Percentiles rank a stretch among this genome's conserved stretches.
Evolutionary conservation across 1,140 invertebrate species (phyloP).

Genomic region (Rhizoglyphus robini): DNA sequence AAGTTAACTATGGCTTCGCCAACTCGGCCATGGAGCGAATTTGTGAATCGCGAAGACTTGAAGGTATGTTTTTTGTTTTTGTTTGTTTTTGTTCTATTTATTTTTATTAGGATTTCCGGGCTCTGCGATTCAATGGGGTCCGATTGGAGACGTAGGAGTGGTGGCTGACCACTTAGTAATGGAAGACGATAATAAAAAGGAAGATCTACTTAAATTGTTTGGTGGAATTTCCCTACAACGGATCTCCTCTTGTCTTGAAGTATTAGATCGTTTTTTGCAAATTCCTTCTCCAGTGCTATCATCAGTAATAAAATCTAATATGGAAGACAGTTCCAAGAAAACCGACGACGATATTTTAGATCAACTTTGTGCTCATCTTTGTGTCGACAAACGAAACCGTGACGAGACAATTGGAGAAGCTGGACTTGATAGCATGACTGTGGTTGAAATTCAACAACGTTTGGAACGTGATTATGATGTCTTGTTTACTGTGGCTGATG

Average conservation of each 20-base stretch:
- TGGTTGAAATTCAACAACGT: conserved; percentile 90
- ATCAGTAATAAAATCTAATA: conserved; percentile 8
- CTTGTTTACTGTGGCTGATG: not conserved
- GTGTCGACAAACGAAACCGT: conserved; percentile 60
- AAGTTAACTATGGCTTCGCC: conserved; percentile 85
- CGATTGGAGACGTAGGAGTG: conserved; percentile 87
- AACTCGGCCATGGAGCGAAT: conserved; percentile 90
- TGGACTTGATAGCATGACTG: conserved; percentile 94
- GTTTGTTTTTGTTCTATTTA: conserved; percentile 54
- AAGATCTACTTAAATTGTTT: conserved; percentile 73
- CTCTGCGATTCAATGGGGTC: conserved; percentile 89
- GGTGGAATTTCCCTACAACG: conserved; percentile 84
- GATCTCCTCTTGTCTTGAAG: conserved; percentile 68
- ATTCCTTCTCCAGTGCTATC: conserved; percentile 47
- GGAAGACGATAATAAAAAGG: conserved; percentile 45
- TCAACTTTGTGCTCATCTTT: conserved; percentile 67
- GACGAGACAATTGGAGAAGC: conserved; percentile 54
- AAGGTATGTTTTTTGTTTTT: conserved; percentile 47
- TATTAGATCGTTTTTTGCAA: conserved; percentile 75
- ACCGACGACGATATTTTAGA: conserved; percentile 43
- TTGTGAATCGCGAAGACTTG: conserved; percentile 38
- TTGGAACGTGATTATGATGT: conserved; percentile 81
- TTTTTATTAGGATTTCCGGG: conserved; percentile 72
- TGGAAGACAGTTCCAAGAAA: conserved; percentile 42
- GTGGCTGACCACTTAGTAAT: conserved; percentile 70